Evolutionary conservation across 2,888 invertebrate genomes (phyloP).

Genomic region (Nomada ferruginata): DNA sequence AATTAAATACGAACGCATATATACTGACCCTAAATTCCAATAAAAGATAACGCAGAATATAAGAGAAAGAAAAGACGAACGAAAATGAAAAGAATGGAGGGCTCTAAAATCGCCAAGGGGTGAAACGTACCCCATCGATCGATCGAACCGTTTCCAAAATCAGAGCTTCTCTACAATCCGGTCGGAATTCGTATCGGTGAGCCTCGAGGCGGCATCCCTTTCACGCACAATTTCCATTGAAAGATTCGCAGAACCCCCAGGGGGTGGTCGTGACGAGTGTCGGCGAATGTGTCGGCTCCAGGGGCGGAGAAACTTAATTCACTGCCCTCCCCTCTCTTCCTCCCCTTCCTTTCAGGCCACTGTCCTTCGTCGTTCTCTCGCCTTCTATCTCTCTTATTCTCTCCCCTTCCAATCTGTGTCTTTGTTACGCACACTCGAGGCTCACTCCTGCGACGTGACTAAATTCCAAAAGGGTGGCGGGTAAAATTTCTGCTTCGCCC

Average conservation of each 20-base stretch:
- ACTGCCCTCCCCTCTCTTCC: constrained; percentile 66
- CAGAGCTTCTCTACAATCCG: not conserved
- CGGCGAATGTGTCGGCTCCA: constrained; percentile 73
- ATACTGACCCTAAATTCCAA: no score
- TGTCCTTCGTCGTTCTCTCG: constrained; percentile 22
- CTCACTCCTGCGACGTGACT: not conserved
- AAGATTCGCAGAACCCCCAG: constrained; percentile 69
- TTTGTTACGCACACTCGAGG: not conserved
- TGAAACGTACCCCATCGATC: not conserved
- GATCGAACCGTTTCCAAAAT: not conserved
- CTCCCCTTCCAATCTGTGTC: not conserved
- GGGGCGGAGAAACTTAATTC: constrained; percentile 76
- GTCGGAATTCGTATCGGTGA: constrained; percentile 39
- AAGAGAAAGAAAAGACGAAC: no score
- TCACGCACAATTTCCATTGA: constrained; percentile 68
- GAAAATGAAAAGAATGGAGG: no score
- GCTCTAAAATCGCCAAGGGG: not conserved
- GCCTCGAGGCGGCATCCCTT: constrained; percentile 63
- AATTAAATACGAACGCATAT: no score
- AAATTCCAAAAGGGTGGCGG: not conserved
- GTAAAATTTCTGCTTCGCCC: not conserved
- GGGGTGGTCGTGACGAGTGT: constrained; percentile 72
- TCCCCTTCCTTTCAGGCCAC: constrained; percentile 29
- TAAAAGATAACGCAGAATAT: no score
- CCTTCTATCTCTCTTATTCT: not conserved